Conservation (phyloP, 2,888 invertebrate genomes). For the Craniophora ligustri region DNA sequence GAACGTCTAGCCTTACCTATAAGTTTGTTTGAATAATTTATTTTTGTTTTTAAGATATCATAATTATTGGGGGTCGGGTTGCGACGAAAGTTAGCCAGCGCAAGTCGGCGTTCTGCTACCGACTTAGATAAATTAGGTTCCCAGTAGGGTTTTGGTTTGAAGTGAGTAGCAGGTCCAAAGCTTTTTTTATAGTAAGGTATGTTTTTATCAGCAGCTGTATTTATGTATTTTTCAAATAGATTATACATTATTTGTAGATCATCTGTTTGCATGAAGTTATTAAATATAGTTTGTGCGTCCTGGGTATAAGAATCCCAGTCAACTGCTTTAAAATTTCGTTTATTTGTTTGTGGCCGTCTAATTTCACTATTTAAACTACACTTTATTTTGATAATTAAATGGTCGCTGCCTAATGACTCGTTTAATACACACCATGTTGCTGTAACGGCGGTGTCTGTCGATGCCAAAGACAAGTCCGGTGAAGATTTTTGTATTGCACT, state of each 20-base stretch:
- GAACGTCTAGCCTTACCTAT: not conserved
- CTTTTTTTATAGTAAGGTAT: not conserved
- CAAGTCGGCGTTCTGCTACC: not conserved
- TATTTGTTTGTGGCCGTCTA: not conserved
- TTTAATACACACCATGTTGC: not conserved
- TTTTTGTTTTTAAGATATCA: not conserved
- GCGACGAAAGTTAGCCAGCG: not conserved
- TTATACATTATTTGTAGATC: not conserved
- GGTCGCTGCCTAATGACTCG: slow-evolving; percentile 1
- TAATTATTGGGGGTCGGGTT: not conserved
- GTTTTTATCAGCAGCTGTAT: not conserved
- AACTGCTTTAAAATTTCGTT: not conserved
- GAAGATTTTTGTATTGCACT: not conserved
- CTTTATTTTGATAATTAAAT: not conserved
- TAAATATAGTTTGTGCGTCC: not conserved
- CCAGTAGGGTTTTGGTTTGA: not conserved
- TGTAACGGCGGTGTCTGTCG: not conserved
- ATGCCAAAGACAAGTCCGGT: not conserved
- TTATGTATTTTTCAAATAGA: not conserved
- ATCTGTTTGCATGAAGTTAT: not conserved
- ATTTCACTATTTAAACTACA: not conserved
- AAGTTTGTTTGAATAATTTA: not conserved
- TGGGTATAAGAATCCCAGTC: not conserved
- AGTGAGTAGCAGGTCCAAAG: not conserved
- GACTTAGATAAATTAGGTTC: not conserved